Conservation (phyloP, 2,113 vertebrate genomes). For the Ranitomeya variabilis region DNA sequence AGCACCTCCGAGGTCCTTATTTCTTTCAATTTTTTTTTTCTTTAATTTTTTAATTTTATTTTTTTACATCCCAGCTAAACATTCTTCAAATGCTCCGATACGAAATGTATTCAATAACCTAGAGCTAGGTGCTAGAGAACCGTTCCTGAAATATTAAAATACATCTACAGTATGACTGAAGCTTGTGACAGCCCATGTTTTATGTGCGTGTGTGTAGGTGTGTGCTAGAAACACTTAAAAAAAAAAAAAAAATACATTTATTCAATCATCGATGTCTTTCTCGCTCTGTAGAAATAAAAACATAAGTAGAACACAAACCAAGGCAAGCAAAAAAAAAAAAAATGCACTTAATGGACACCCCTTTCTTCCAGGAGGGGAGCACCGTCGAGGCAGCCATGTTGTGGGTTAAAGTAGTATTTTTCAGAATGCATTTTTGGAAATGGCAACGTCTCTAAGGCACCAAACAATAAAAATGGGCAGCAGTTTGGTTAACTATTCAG, state of each 20-base stretch:
- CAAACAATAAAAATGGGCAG: neutral
- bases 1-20: constrained; percentile 72
- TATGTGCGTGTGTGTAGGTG: constrained; percentile 59
- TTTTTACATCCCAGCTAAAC: constrained; percentile 63
- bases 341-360: constrained; percentile 72
- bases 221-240: constrained; percentile 73
- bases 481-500: neutral
- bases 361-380: neutral
- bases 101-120: constrained; percentile 69
- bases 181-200: constrained; percentile 68
- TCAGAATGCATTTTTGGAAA: neutral
- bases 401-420: neutral
- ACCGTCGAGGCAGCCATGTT: constrained; percentile 11
- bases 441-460: constrained; percentile 26
- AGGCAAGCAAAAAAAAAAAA: constrained; percentile 74
- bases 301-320: constrained; percentile 67
- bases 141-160: constrained; percentile 78
- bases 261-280: constrained; percentile 66
- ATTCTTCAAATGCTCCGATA: constrained; percentile 72
- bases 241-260: constrained; percentile 70
- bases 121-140: constrained; percentile 72
- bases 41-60: neutral
- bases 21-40: neutral
- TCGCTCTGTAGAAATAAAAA: constrained; percentile 71
- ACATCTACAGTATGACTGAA: constrained; percentile 71